These are phyloP conservation scores for Ceratosolen fusciceps DNA, from an alignment of 1,140 invertebrate species.

Conservation along the genomic window DNA sequence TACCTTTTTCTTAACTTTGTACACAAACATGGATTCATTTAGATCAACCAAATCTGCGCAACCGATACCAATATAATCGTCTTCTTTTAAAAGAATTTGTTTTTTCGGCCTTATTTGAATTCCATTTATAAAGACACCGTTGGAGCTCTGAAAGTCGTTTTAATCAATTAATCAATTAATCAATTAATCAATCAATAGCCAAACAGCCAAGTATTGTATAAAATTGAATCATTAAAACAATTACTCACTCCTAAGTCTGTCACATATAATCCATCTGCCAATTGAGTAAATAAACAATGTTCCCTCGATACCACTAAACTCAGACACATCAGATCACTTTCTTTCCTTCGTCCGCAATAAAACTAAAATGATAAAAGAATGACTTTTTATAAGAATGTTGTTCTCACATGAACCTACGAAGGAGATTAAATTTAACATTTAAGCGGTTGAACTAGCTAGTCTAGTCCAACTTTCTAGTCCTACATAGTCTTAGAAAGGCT, in stretches of 20 bases:
- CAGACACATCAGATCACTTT: constrained; percentile 53
- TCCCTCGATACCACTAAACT: constrained; percentile 55
- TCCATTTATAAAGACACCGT: constrained; percentile 57
- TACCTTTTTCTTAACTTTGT: constrained; percentile 49
- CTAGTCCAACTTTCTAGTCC: too few species aligned
- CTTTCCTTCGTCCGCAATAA: constrained; percentile 56
- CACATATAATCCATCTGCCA: constrained; percentile 46
- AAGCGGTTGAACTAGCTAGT: too few species aligned
- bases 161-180: background rate
- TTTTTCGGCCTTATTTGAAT: constrained; percentile 3
- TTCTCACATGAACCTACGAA: too few species aligned
- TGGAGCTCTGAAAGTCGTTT: constrained; percentile 55
- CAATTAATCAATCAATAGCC: background rate
- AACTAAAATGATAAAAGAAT: constrained; percentile 58
- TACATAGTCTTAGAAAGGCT: too few species aligned
- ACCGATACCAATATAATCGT: constrained; percentile 58
- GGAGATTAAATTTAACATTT: too few species aligned
- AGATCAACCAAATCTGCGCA: constrained; percentile 36
- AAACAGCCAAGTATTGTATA: constrained; percentile 4
- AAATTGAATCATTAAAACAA: background rate
- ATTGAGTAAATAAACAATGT: constrained; percentile 56
- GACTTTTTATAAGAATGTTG: background rate
- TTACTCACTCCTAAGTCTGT: constrained; percentile 55
- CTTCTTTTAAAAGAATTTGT: constrained; percentile 36
- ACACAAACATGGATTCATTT: constrained; percentile 46